phyloP scores from a whole-genome alignment of 2,888 invertebrate species.

The Ischnus inquisitorius region DNA sequence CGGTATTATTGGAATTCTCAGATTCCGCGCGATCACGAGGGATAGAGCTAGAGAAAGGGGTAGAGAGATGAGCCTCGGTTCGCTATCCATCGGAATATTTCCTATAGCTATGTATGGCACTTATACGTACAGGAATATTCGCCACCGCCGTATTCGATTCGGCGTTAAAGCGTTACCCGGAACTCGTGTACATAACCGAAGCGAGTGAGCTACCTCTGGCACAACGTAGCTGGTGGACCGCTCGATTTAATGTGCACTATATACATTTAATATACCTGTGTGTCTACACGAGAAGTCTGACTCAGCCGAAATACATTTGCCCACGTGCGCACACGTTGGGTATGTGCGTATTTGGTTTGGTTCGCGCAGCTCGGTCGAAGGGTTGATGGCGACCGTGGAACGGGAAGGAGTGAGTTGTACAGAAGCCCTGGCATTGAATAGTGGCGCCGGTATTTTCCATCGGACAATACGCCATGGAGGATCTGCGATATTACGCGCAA shows the following conservation, averaged over 20 bases:
- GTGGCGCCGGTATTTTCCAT: constrained; percentile 27
- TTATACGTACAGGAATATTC: constrained; percentile 1
- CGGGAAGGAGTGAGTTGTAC: neutral
- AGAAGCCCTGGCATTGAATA: constrained; percentile 15
- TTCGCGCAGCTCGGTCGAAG: neutral
- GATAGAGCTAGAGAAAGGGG: too few species aligned
- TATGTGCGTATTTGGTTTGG: constrained; percentile 5
- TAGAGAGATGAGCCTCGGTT: constrained; percentile 9
- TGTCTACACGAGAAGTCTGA: constrained; percentile 14
- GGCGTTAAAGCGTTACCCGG: neutral
- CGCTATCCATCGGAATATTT: constrained; percentile 38
- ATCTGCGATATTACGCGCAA: constrained; percentile 40
- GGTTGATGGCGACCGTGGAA: neutral
- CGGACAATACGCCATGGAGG: constrained; percentile 26
- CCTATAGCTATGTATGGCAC: neutral
- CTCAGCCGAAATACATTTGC: constrained; percentile 17
- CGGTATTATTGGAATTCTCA: constrained; percentile 55
- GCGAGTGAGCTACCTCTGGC: neutral
- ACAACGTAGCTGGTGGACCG: neutral
- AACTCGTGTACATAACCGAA: neutral
- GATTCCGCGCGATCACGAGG: constrained; percentile 40
- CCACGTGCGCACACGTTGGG: neutral
- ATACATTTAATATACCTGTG: neutral
- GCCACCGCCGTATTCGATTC: neutral
- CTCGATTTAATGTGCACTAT: constrained; percentile 22